Base-by-base conservation (phyloP, 2,113 vertebrate genomes). In the Vanacampus margaritifer region DNA sequence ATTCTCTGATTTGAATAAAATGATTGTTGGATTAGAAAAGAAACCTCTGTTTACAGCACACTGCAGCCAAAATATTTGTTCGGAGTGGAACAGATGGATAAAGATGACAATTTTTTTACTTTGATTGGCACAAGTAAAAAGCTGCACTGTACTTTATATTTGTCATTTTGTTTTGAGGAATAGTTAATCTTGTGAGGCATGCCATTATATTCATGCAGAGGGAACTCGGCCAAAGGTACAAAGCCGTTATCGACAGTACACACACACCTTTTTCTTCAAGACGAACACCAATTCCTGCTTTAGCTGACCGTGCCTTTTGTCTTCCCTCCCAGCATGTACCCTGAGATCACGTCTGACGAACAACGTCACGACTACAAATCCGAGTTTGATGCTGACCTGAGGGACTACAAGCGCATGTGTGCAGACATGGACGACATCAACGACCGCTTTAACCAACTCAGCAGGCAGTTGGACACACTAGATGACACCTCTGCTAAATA, bases 351-450 rank as follows among this genome's bases (percentile, higher is more conserved):
- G 0, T 92, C 92, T 0, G 93, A 92, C 11, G 8, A 37, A 1
- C 73, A 90, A 62, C 90, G 94, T 0, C 93, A 95, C 19, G 79
- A 84, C 0, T 95, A 95, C 54, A 95, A 95, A 84, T 83, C 88
- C 65, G 93, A 94, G 79, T 96, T 96, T 1, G 94, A 94, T 50
- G 70, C 80, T 0, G 93, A 95, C 69, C 90, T 95, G 1, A 85
- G 78, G 62, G 82, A 80, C 0, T 96, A 95, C 86, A 94, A 95
- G 74, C 87, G 81, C 43, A 87, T 96, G 59, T 95, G 95, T 3
- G 88, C 93, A 0, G 92, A 95, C 69, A 94, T 95, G 94, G 94
- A 96, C 7, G 74, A 92, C 48, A 80, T 95, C 67, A 95, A 91
- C 0, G 93, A 94, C 75, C 92, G 89, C 73, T 23, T 96, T 61